A percentile compares a stretch with the other conserved stretches of the same genome.
phyloP scores from a whole-genome alignment of 2,113 vertebrate species.

The Octodon degus region DNA sequence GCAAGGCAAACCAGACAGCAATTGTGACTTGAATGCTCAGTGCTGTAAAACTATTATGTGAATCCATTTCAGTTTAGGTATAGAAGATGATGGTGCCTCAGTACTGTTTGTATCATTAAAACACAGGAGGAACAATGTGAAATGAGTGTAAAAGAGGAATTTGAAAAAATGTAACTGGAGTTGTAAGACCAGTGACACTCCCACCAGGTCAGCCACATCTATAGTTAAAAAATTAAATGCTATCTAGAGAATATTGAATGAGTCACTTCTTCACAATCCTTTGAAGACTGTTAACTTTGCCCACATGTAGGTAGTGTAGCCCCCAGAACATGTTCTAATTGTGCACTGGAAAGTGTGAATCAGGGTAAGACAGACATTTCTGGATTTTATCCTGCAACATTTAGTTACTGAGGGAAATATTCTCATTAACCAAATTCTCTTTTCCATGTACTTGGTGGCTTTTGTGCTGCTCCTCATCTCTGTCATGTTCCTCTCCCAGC shows the following conservation, averaged over 20 bases:
- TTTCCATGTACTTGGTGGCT: background rate
- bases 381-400: slow-evolving; percentile 41
- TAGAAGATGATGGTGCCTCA: slow-evolving; percentile 62
- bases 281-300: slow-evolving; percentile 62
- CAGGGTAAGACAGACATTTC: slow-evolving; percentile 24
- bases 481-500: background rate
- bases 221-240: slow-evolving; percentile 54
- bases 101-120: slow-evolving; percentile 63
- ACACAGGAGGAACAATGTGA: background rate
- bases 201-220: background rate
- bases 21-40: slow-evolving; percentile 72
- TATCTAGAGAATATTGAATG: slow-evolving; percentile 16
- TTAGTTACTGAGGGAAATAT: slow-evolving; percentile 58
- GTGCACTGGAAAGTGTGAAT: slow-evolving; percentile 41
- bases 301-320: background rate
- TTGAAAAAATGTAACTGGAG: slow-evolving; percentile 25
- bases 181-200: slow-evolving; percentile 21
- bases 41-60: slow-evolving; percentile 74
- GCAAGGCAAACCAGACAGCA: slow-evolving; percentile 69
- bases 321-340: background rate
- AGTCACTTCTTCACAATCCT: slow-evolving; percentile 24
- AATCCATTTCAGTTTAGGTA: slow-evolving; percentile 77
- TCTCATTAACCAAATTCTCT: background rate
- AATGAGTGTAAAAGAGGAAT: background rate
- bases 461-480: background rate